Percentiles rank a stretch among this genome's conserved stretches.
phyloP scores from a whole-genome alignment of 2,888 invertebrate species.

The Himalopsyche tibetana region DNA sequence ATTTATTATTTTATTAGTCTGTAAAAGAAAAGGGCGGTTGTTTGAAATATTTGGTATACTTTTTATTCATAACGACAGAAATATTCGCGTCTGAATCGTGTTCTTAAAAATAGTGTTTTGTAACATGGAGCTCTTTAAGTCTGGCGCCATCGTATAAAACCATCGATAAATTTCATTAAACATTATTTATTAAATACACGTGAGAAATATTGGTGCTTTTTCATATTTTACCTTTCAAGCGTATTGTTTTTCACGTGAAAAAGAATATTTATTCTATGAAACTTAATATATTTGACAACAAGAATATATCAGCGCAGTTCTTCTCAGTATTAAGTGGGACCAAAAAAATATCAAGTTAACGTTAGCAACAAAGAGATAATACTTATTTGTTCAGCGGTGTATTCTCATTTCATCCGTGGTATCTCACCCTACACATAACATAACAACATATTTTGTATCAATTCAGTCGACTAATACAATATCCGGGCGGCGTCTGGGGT shows the following conservation, averaged over 20 bases:
- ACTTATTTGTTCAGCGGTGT: conserved; percentile 33
- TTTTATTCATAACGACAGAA: no score
- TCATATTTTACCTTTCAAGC: not conserved
- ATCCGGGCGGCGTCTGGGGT: conserved; percentile 43
- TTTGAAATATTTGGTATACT: no score
- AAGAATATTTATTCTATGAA: conserved; percentile 2
- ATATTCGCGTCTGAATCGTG: no score
- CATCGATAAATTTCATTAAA: no score
- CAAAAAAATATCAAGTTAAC: conserved; percentile 22
- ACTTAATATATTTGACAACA: not conserved
- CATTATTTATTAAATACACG: no score
- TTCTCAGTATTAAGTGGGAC: conserved; percentile 7
- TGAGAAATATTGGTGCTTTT: no score
- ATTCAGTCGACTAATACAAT: conserved; percentile 49
- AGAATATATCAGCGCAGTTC: not conserved
- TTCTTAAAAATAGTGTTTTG: no score
- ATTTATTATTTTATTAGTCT: no score
- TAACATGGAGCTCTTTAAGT: no score
- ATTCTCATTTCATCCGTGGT: conserved; percentile 41
- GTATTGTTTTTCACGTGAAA: not conserved
- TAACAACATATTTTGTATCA: conserved; percentile 51
- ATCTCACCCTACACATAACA: conserved; percentile 49
- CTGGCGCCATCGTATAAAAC: no score
- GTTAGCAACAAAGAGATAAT: conserved; percentile 17
- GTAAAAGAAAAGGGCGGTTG: no score